Conservation (phyloP, 1,140 invertebrate genomes). For the Venturia canescens region DNA sequence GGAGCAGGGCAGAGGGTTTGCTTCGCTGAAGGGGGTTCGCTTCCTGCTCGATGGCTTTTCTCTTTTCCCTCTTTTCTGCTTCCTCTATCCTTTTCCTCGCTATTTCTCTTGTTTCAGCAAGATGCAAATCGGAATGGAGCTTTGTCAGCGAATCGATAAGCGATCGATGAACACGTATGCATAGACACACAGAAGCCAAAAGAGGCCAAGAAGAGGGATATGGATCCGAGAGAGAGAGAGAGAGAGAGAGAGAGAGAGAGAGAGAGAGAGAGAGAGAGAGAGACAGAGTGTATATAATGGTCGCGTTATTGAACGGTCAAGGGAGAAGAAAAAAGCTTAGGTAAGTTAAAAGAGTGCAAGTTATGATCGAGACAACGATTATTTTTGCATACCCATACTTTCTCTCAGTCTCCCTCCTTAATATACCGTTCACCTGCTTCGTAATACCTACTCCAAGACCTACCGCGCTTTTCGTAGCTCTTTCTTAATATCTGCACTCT, state of each 20-base stretch:
- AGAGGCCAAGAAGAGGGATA: constrained; percentile 7
- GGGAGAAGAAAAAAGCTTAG: constrained; percentile 7
- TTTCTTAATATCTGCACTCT: too few relatives aligned
- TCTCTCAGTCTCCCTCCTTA: not conserved
- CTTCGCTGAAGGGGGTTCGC: not conserved
- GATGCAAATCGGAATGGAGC: constrained; percentile 44
- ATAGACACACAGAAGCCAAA: not conserved
- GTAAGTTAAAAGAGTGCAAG: constrained; percentile 1
- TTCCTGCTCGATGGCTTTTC: constrained; percentile 3
- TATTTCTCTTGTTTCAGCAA: too few relatives aligned
- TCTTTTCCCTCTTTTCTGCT: constrained; percentile 16
- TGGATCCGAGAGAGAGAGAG: too few relatives aligned
- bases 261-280: too few relatives aligned
- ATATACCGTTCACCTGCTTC: not conserved
- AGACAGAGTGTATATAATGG: constrained; percentile 15
- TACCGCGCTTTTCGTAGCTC: too few relatives aligned
- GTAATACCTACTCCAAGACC: too few relatives aligned
- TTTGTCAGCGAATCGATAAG: constrained; percentile 47
- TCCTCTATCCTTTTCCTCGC: not conserved
- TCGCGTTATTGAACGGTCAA: not conserved
- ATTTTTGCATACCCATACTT: not conserved
- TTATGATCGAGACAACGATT: not conserved
- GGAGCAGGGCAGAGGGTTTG: constrained; percentile 12
- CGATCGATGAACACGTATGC: constrained; percentile 42
- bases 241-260: too few relatives aligned